Percentiles rank a stretch among this genome's conserved stretches.
Evolutionary conservation across 2,888 invertebrate genomes (phyloP).

Genomic region (Zele albiditarsus): DNA sequence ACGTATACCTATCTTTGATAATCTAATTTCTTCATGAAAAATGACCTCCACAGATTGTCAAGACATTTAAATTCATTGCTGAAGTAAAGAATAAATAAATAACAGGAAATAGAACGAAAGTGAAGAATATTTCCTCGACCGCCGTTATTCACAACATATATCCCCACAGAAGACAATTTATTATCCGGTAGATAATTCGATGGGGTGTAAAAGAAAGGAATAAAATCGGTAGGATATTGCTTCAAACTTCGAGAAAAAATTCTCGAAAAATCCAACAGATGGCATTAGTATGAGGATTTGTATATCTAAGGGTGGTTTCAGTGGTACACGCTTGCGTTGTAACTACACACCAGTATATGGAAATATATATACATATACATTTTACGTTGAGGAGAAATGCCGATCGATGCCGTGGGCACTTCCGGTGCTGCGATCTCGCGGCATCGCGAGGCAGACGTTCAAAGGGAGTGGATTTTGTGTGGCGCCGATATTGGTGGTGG

Average conservation of each 20-base stretch:
- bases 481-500: conserved; percentile 52
- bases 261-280: conserved; percentile 39
- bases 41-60: not conserved
- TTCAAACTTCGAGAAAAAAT: not conserved
- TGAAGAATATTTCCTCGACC: not conserved
- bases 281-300: conserved; percentile 44
- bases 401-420: conserved; percentile 62
- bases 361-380: not conserved
- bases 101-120: not conserved
- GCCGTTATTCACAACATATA: not conserved
- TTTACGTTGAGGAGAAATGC: not conserved
- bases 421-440: conserved; percentile 66
- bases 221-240: conserved; percentile 21
- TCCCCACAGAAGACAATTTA: not conserved
- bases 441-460: conserved; percentile 49
- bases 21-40: not conserved
- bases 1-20: not conserved
- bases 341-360: conserved; percentile 29
- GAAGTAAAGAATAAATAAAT: not conserved
- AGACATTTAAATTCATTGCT: conserved; percentile 4
- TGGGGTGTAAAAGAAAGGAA: not conserved
- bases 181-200: not conserved
- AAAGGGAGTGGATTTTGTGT: conserved; percentile 42
- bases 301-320: conserved; percentile 21
- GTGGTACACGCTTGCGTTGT: conserved; percentile 47